These are phyloP conservation scores for Cryptocheilus praepositus DNA, from an alignment of 2,888 invertebrate species.

Conservation along the genomic window DNA sequence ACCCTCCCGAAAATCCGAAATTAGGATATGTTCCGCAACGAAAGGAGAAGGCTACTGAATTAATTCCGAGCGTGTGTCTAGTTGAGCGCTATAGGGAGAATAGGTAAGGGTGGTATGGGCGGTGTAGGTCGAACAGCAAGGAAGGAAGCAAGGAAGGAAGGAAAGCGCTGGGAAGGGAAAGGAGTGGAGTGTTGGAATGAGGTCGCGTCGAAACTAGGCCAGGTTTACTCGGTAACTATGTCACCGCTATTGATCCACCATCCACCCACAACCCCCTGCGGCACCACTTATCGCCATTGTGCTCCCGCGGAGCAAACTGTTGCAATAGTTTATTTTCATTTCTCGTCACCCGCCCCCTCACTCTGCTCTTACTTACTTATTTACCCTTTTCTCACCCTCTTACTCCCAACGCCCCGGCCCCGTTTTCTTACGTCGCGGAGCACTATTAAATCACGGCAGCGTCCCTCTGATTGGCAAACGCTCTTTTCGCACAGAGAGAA, in stretches of 20 bases:
- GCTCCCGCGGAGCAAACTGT: conserved; percentile 53
- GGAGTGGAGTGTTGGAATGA: conserved; percentile 53
- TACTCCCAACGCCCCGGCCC: not conserved
- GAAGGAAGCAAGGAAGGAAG: conserved; percentile 20
- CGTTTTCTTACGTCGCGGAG: not conserved
- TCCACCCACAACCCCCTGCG: conserved; percentile 54
- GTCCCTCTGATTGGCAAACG: too few relatives aligned
- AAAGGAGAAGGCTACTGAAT: too few relatives aligned
- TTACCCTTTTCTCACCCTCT: not conserved
- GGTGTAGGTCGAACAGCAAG: conserved; percentile 31
- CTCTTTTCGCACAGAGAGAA: too few relatives aligned
- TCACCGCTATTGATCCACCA: conserved; percentile 69
- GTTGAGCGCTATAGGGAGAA: conserved; percentile 10
- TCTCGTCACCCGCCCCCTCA: conserved; percentile 26
- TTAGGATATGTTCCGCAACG: too few relatives aligned
- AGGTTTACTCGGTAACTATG: conserved; percentile 75
- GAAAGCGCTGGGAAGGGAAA: conserved; percentile 23
- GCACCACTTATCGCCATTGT: conserved; percentile 48
- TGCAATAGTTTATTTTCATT: conserved; percentile 57
- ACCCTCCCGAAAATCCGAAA: too few relatives aligned
- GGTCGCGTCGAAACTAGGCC: conserved; percentile 70
- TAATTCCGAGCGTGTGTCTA: conserved; percentile 3
- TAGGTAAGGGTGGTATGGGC: conserved; percentile 15
- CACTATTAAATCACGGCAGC: not conserved
- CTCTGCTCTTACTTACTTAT: conserved; percentile 1